These are phyloP conservation scores for Quadroppia sp. DNA, from an alignment of 2,888 invertebrate species.

Conservation along the genomic window DNA sequence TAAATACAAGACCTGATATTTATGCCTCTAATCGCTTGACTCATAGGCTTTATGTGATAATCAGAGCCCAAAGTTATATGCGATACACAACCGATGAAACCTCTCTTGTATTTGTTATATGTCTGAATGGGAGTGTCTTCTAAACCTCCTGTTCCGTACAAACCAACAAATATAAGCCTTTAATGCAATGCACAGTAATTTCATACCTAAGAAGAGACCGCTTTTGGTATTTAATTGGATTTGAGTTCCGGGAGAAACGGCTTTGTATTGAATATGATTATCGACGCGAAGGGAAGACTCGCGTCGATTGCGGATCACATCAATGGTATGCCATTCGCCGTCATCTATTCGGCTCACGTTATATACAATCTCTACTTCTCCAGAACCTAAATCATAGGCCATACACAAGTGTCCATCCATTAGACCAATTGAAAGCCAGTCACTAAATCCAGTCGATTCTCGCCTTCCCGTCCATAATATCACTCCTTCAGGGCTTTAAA, in stretches of 20 bases:
- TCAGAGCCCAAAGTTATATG: conserved; percentile 75
- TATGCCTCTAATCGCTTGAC: conserved; percentile 62
- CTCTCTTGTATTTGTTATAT: conserved; percentile 63
- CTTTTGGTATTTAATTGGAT: conserved; percentile 80
- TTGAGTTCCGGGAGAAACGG: conserved; percentile 76
- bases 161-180: conserved; percentile 34
- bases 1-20: conserved; percentile 54
- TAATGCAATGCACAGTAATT: not conserved
- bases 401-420: conserved; percentile 69
- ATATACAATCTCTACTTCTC: conserved; percentile 75
- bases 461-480: conserved; percentile 13
- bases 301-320: conserved; percentile 64
- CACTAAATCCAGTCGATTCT: conserved; percentile 50
- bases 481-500: conserved; percentile 24
- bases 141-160: conserved; percentile 66
- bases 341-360: conserved; percentile 82
- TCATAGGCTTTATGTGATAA: conserved; percentile 63
- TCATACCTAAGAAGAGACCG: conserved; percentile 78
- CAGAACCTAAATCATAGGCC: conserved; percentile 80
- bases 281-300: conserved; percentile 85
- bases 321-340: conserved; percentile 76
- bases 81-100: conserved; percentile 75
- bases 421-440: conserved; percentile 79
- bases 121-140: conserved; percentile 65
- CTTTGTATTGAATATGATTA: conserved; percentile 71